These are phyloP conservation scores for Parnassius orleans DNA, from an alignment of 2,888 invertebrate species.

Conservation along the genomic window DNA sequence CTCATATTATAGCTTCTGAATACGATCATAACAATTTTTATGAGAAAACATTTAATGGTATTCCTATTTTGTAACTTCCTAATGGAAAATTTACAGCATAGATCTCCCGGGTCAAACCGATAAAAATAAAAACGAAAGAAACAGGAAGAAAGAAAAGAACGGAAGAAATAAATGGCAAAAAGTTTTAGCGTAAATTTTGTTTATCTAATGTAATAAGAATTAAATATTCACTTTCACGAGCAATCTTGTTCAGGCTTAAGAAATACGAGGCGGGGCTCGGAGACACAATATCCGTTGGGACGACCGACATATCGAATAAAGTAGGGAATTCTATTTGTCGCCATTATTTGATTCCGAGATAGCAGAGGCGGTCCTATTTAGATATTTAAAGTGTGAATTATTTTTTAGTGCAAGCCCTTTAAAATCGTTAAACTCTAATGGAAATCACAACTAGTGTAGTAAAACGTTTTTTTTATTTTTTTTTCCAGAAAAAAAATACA, in stretches of 20 bases:
- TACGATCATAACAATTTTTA: no score
- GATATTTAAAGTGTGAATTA: no score
- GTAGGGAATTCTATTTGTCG: slow-evolving; percentile 26
- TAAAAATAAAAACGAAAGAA: background rate
- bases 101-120: no score
- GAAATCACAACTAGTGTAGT: background rate
- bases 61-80: no score
- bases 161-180: background rate
- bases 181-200: slow-evolving; percentile 2
- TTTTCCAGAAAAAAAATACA: background rate
- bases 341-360: slow-evolving; percentile 28
- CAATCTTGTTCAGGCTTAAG: slow-evolving; percentile 13
- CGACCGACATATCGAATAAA: slow-evolving; percentile 25
- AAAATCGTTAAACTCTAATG: slow-evolving; percentile 3
- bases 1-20: no score
- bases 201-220: slow-evolving; percentile 23
- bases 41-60: no score
- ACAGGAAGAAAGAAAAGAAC: background rate
- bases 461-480: background rate
- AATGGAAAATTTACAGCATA: no score
- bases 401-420: slow-evolving; percentile 36
- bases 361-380: slow-evolving; percentile 31
- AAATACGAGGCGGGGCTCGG: slow-evolving; percentile 26
- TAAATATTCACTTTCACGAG: slow-evolving; percentile 23
- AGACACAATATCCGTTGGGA: slow-evolving; percentile 27